Base-by-base conservation (phyloP, 2,888 invertebrate genomes). In the Melinaea marsaeus region DNA sequence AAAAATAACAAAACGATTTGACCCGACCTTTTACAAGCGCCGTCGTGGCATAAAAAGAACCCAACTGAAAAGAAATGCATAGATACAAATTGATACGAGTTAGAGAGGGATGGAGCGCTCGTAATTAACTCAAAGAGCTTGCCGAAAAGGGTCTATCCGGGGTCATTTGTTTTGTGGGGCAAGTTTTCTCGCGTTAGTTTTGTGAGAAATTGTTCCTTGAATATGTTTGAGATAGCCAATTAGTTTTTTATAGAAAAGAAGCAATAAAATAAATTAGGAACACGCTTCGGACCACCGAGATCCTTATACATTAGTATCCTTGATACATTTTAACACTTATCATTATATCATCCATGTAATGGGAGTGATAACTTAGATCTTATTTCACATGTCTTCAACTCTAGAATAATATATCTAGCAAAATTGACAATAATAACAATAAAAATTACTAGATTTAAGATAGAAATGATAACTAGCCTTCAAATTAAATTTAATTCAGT, bases 41-140 rank as follows among this genome's bases (percentile, higher is more conserved):
- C 87, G 84, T 79, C 80, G 74, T 51, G 51, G 75, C 57, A 73
- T 71, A 56, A 66, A 69, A 68, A 69, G 67, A 67, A 68, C 63
- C 64, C 66, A 63, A 64, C 58, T 57, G 22, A 66, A 73, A 57
- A 60, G 69, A 65, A 72, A 73, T 57, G 47, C 59, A 66, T 57
- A 54, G 35, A 69, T 55, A n/a, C 33, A 54, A n/a, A 51, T 55
- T 46, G 7, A 32, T 45, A 34, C n/a, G 55, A 37, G 64, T 59
- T 45, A 63, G 72, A 78, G 69, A 73, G 73, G 67, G 76, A 72
- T 37, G 64, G 67, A 59, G 54, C 61, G 65, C 58, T 71, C 70
- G 81, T 87, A 89, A 89, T 90, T 88, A 90, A 84, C 86, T 81
- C 86, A 86, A 88, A 86, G 84, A 79, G 79, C 79, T 84, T 78